Percentiles rank a stretch among this genome's conserved stretches.
phyloP scores from a whole-genome alignment of 1,140 invertebrate genomes.

The Diorhabda elongata region DNA sequence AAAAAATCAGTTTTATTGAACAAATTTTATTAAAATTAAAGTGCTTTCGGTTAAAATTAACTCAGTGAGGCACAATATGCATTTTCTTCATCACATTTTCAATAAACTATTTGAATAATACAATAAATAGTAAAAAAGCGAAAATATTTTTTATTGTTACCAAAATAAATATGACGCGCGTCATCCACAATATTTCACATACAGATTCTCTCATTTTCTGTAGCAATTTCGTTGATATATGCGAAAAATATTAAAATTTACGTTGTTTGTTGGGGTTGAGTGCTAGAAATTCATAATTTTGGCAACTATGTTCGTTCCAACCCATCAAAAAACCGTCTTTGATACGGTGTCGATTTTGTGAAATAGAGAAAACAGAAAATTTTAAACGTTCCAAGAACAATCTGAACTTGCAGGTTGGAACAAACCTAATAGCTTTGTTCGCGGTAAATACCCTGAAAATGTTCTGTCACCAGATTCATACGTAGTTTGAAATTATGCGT shows the following conservation, averaged over 20 bases:
- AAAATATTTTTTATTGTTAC: constrained; percentile 12
- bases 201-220: neutral
- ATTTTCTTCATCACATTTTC: constrained; percentile 40
- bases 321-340: too few species aligned
- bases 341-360: too few species aligned
- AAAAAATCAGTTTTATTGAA: constrained; percentile 27
- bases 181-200: constrained; percentile 3
- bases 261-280: neutral
- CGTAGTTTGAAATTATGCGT: too few species aligned
- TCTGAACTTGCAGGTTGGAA: too few species aligned
- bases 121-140: constrained; percentile 13
- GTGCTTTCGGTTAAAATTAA: constrained; percentile 45
- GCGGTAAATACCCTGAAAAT: too few species aligned
- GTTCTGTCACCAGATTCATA: too few species aligned
- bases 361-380: too few species aligned
- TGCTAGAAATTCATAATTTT: too few species aligned
- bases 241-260: neutral
- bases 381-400: too few species aligned
- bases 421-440: too few species aligned
- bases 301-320: too few species aligned
- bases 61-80: constrained; percentile 47
- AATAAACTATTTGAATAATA: constrained; percentile 13
- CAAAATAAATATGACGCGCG: constrained; percentile 21
- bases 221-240: too few species aligned
- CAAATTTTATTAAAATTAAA: constrained; percentile 46